A percentile compares a stretch with the other conserved stretches of the same genome.
Evolutionary conservation across 1,140 invertebrate species (phyloP).

Genomic region (Heliconius nattereri): DNA sequence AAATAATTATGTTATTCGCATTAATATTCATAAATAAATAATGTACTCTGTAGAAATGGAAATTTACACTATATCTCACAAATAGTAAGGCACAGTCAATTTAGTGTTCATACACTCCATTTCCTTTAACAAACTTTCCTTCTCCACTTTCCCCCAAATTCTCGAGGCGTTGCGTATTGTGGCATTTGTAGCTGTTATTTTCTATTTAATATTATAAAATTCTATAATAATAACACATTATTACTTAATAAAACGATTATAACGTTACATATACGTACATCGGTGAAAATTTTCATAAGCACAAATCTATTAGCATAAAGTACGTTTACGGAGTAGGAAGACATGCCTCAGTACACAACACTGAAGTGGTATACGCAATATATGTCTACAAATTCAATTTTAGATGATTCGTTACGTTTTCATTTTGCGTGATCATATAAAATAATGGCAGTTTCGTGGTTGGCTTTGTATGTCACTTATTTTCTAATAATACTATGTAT

Average conservation of each 20-base stretch:
- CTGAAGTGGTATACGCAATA: slow-evolving; percentile 32
- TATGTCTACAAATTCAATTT: slow-evolving; percentile 46
- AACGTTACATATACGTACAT: slow-evolving; percentile 2
- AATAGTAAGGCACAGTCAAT: too few relatives aligned
- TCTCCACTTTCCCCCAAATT: too few relatives aligned
- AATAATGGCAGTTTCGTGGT: slow-evolving; percentile 24
- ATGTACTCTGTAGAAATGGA: too few relatives aligned
- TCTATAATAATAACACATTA: not conserved
- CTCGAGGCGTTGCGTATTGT: too few relatives aligned
- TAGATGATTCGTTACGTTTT: slow-evolving; percentile 48
- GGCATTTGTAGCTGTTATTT: too few relatives aligned
- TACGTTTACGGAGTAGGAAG: slow-evolving; percentile 38
- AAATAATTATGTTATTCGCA: too few relatives aligned
- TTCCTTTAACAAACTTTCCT: too few relatives aligned
- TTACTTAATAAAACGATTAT: slow-evolving; percentile 2
- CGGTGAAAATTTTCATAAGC: slow-evolving; percentile 24
- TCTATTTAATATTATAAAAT: not conserved
- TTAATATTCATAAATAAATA: too few relatives aligned
- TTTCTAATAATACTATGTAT: slow-evolving; percentile 22
- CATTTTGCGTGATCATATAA: not conserved
- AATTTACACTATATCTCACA: too few relatives aligned
- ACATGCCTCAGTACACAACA: slow-evolving; percentile 42
- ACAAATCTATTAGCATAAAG: slow-evolving; percentile 33
- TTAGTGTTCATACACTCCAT: too few relatives aligned
- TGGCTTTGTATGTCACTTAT: slow-evolving; percentile 12